These are phyloP conservation scores for Drosophila malerkotliana DNA, from an alignment of 1,140 invertebrate species.

Conservation along the genomic window DNA sequence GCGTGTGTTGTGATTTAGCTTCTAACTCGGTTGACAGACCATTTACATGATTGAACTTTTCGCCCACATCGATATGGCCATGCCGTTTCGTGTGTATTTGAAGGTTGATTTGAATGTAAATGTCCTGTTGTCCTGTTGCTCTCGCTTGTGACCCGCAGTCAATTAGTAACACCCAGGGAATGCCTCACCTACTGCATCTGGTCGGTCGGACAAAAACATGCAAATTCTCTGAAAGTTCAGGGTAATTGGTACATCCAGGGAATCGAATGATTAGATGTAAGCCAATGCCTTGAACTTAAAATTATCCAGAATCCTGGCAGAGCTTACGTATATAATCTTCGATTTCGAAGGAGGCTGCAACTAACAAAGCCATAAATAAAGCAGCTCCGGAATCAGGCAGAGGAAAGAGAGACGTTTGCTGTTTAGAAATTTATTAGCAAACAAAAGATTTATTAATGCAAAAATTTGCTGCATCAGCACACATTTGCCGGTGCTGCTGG, in stretches of 20 bases:
- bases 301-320: not conserved
- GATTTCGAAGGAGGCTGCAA: not conserved
- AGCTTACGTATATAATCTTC: not conserved
- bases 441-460: slow-evolving; percentile 78
- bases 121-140: slow-evolving; percentile 40
- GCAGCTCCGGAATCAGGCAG: slow-evolving; percentile 1
- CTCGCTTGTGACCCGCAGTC: slow-evolving; percentile 20
- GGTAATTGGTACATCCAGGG: slow-evolving; percentile 20
- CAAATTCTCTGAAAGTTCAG: slow-evolving; percentile 10
- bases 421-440: slow-evolving; percentile 72
- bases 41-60: slow-evolving; percentile 54
- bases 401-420: slow-evolving; percentile 26
- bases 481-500: slow-evolving; percentile 20
- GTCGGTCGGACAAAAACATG: slow-evolving; percentile 9
- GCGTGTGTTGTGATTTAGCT: slow-evolving; percentile 38
- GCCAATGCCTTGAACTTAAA: slow-evolving; percentile 22
- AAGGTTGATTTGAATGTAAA: slow-evolving; percentile 35
- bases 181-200: not conserved
- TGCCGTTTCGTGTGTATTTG: slow-evolving; percentile 4
- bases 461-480: slow-evolving; percentile 72
- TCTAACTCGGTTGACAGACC: slow-evolving; percentile 23
- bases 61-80: not conserved
- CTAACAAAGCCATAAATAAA: slow-evolving; percentile 43
- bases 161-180: slow-evolving; percentile 30
- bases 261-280: slow-evolving; percentile 25